These are phyloP conservation scores for Molossus molossus DNA, from an alignment of 2,797 vertebrate genomes.

Conservation along the genomic window DNA sequence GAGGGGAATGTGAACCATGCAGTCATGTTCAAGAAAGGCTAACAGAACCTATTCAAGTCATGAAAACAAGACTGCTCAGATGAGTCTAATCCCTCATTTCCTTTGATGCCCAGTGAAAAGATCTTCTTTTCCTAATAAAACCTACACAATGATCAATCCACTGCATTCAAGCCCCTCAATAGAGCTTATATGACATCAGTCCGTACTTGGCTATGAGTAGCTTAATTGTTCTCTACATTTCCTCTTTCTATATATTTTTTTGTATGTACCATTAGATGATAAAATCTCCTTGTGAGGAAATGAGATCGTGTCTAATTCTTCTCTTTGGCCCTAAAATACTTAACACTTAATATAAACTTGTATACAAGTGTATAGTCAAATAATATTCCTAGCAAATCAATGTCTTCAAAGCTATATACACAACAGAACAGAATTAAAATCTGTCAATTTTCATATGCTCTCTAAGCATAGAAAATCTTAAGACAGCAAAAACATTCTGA, in stretches of 20 bases:
- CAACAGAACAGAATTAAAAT: background rate
- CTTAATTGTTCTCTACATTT: conserved; percentile 51
- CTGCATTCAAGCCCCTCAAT: background rate
- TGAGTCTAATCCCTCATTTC: background rate
- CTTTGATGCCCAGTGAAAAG: conserved; percentile 48
- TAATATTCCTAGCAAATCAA: conserved; percentile 53
- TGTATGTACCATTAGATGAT: background rate
- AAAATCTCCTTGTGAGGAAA: conserved; percentile 57
- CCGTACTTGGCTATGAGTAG: background rate
- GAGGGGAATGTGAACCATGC: background rate
- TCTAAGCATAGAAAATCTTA: conserved; percentile 59
- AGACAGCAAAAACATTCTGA: background rate
- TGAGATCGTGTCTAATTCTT: conserved; percentile 53
- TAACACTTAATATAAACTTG: conserved; percentile 22
- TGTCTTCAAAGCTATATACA: conserved; percentile 10
- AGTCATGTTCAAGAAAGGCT: conserved; percentile 55
- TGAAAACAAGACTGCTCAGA: conserved; percentile 39
- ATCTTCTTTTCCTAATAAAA: background rate
- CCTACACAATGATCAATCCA: background rate
- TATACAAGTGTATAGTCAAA: background rate
- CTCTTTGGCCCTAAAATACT: conserved; percentile 7
- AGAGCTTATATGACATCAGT: background rate
- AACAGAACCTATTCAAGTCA: conserved; percentile 2
- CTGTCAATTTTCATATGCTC: background rate
- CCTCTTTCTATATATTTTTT: background rate